Conservation (phyloP, 1,140 invertebrate species). For the Venustaconcha ellipsiformis region DNA sequence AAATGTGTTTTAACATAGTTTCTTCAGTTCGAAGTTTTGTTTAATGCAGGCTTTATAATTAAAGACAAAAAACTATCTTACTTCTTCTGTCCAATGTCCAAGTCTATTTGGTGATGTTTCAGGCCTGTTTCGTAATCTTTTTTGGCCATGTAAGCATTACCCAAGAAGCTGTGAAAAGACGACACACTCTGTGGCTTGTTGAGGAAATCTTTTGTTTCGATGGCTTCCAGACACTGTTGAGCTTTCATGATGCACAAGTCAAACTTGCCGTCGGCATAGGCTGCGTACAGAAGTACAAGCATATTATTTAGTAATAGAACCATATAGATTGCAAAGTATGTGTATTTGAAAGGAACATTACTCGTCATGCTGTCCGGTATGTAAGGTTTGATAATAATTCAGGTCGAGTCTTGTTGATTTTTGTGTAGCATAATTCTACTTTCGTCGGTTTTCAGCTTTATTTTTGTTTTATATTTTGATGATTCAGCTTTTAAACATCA, state of each 20-base stretch:
- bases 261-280: constrained; percentile 17
- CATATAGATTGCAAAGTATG: too few species aligned
- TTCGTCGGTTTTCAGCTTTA: too few species aligned
- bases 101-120: constrained; percentile 18
- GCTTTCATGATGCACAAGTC: constrained; percentile 18
- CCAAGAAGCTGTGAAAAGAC: constrained; percentile 22
- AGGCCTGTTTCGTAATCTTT: constrained; percentile 23
- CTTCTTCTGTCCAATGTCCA: constrained; percentile 26
- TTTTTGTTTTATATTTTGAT: too few species aligned
- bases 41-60: too few species aligned
- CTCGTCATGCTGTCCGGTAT: too few species aligned
- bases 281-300: background rate
- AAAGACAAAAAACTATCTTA: background rate
- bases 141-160: constrained; percentile 17
- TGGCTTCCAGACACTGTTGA: constrained; percentile 8
- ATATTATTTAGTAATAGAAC: background rate
- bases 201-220: constrained; percentile 13
- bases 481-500: too few species aligned
- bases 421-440: too few species aligned
- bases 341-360: too few species aligned
- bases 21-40: too few species aligned
- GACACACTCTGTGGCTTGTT: constrained; percentile 13
- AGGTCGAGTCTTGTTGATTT: too few species aligned
- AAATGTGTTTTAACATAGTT: too few species aligned
- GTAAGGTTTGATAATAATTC: too few species aligned